Conservation (phyloP, 2,113 vertebrate genomes). For the Hipposideros armiger region DNA sequence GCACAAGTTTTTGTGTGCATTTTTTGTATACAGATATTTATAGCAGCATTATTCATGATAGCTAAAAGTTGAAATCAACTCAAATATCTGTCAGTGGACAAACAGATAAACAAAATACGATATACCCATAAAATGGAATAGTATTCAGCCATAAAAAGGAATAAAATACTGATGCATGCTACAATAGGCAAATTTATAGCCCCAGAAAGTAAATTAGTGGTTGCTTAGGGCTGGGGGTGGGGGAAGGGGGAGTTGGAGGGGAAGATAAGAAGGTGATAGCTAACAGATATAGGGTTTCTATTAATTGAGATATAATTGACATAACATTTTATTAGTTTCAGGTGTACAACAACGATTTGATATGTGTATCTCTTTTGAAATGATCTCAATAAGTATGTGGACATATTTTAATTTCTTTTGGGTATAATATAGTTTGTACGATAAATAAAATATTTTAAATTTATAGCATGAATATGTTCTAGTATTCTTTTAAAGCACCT, state of each 20-base stretch:
- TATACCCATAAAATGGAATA: not conserved
- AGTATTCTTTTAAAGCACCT: slow-evolving; percentile 26
- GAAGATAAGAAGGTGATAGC: not conserved
- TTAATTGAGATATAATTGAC: not conserved
- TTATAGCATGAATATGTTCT: not conserved
- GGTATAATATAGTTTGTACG: not conserved
- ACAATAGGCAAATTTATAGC: not conserved
- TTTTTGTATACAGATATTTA: not conserved
- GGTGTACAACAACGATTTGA: not conserved
- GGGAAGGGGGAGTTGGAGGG: not conserved
- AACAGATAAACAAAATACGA: not conserved
- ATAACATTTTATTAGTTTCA: not conserved
- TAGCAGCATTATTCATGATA: not conserved
- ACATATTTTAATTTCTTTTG: slow-evolving; percentile 38
- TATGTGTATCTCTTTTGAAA: not conserved
- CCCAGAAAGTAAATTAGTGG: not conserved
- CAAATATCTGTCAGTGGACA: not conserved
- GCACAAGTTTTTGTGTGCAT: not conserved
- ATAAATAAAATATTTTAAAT: slow-evolving; percentile 24
- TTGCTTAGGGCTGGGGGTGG: not conserved
- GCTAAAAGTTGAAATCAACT: not conserved
- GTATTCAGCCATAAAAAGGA: not conserved
- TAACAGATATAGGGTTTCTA: not conserved
- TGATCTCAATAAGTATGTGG: not conserved
- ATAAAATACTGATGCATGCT: not conserved